Evolutionary conservation across 1,140 invertebrate species (phyloP).

Genomic region (Heliconius himera): DNA sequence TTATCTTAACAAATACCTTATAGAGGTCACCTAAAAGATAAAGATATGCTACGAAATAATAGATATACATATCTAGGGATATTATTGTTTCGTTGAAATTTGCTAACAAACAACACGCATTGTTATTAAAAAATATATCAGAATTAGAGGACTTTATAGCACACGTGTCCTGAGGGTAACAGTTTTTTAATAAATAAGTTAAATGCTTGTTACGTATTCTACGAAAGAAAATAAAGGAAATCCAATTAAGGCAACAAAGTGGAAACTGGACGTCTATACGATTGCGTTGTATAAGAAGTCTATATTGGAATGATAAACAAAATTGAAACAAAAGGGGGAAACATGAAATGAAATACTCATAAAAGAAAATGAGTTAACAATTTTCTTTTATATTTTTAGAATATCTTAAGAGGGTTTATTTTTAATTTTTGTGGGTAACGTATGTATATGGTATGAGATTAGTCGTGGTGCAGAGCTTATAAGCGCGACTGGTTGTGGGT

Average conservation of each 20-base stretch:
- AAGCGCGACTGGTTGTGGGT: no score
- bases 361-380: not conserved
- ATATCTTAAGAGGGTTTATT: not conserved
- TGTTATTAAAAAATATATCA: not conserved
- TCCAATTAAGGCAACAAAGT: slow-evolving; percentile 11
- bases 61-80: no score
- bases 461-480: no score
- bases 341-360: slow-evolving; percentile 3
- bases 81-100: no score
- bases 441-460: not conserved
- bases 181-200: not conserved
- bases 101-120: no score
- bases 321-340: slow-evolving; percentile 13
- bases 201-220: not conserved
- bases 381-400: not conserved
- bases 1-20: no score
- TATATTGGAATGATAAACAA: slow-evolving; percentile 15
- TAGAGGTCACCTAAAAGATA: no score
- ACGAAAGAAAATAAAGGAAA: slow-evolving; percentile 2
- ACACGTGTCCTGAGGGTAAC: not conserved
- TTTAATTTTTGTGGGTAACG: not conserved
- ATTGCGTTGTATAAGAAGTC: slow-evolving; percentile 14
- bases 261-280: slow-evolving; percentile 4
- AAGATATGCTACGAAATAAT: no score
- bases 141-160: not conserved